Percentiles rank a stretch among this genome's conserved stretches.
Evolutionary conservation across 2,113 vertebrate species (phyloP).

Genomic region (Butorides virescens): DNA sequence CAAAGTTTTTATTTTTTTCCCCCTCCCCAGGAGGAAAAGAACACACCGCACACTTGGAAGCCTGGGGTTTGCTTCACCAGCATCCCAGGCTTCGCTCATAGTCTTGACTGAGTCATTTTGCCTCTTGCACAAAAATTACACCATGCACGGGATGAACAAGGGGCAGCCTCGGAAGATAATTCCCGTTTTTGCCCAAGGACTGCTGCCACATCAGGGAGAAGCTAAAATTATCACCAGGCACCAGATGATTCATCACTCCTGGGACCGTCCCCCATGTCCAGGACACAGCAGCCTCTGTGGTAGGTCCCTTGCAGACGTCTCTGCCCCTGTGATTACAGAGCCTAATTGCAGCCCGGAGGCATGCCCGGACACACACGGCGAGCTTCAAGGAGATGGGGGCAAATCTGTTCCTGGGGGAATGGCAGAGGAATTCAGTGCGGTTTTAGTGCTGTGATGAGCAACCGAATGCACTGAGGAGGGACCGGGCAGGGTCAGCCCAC

Average conservation of each 20-base stretch:
- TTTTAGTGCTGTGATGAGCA: neutral
- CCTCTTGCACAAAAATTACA: neutral
- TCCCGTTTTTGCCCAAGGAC: neutral
- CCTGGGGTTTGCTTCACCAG: neutral
- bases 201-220: neutral
- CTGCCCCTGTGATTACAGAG: neutral
- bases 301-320: neutral
- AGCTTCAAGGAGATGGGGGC: neutral
- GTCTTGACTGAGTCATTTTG: neutral
- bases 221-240: neutral
- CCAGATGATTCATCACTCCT: neutral
- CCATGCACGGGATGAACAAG: neutral
- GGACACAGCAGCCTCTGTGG: neutral
- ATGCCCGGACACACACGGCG: accelerated
- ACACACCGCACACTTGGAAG: neutral
- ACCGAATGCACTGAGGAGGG: neutral
- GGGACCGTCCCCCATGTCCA: accelerated
- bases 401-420: neutral
- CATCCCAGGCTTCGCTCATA: accelerated
- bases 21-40: neutral
- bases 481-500: neutral
- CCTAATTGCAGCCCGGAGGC: neutral
- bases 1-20: too few relatives aligned
- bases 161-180: neutral
- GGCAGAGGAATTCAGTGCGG: neutral